Percentiles rank a stretch among this genome's conserved stretches.
phyloP scores from a whole-genome alignment of 30 jellyfish, hydroid and myxozoan species.

The Aurelia aurita complex sp. Pacific region DNA sequence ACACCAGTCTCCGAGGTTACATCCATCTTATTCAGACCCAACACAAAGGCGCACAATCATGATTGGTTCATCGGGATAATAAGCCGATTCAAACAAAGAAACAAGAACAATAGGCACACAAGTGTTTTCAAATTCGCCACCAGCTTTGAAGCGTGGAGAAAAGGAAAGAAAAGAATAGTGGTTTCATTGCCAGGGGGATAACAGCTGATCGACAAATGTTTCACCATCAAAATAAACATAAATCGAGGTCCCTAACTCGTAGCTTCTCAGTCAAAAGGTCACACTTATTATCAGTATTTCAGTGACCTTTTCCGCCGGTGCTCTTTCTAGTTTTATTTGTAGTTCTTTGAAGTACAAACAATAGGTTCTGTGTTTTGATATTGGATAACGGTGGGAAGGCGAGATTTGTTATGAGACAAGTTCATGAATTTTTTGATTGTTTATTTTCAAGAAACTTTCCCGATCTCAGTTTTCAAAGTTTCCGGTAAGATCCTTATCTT shows the following conservation, averaged over 20 bases:
- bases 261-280: too few species aligned
- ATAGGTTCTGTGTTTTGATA: too few species aligned
- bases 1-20: conserved; percentile 84
- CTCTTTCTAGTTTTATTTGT: too few species aligned
- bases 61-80: conserved; percentile 48
- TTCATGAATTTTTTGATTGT: too few species aligned
- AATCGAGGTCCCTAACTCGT: conserved; percentile 17
- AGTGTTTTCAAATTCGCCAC: conserved; percentile 69
- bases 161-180: conserved; percentile 25
- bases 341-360: too few species aligned
- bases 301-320: too few species aligned
- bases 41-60: conserved; percentile 47
- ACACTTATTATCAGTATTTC: too few species aligned
- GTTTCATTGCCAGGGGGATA: conserved; percentile 57
- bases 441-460: too few species aligned
- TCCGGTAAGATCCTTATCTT: too few species aligned
- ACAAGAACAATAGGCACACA: conserved; percentile 45
- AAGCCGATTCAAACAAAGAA: conserved; percentile 56
- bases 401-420: too few species aligned
- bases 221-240: not conserved
- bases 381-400: too few species aligned
- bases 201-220: conserved; percentile 22
- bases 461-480: too few species aligned
- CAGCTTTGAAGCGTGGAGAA: conserved; percentile 80
- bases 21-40: conserved; percentile 58